Conservation (phyloP, 2,888 invertebrate species). For the Eupelmus urozonus region DNA sequence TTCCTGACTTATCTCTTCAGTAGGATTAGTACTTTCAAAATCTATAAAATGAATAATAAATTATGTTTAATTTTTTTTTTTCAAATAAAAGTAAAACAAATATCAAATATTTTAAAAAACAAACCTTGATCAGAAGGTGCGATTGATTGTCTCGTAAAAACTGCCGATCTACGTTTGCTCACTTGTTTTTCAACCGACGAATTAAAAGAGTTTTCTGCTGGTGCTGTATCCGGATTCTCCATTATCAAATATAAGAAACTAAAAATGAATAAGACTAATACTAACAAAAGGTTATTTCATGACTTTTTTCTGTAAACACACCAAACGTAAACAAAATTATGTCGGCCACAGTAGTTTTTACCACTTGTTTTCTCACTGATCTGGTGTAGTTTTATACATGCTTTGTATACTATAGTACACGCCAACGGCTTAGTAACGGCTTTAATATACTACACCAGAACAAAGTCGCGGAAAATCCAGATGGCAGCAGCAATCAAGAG, state of each 20-base stretch:
- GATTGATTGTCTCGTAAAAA: slow-evolving; percentile 63
- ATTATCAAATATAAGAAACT: background rate
- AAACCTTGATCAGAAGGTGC: slow-evolving; percentile 33
- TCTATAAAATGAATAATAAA: slow-evolving; percentile 33
- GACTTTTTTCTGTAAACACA: too few species aligned
- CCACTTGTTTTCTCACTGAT: too few species aligned
- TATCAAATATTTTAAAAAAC: background rate
- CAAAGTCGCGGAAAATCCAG: too few species aligned
- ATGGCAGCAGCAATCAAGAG: too few species aligned
- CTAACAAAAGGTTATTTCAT: background rate
- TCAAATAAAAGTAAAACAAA: background rate
- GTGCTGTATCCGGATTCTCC: background rate
- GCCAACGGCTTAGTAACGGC: too few species aligned
- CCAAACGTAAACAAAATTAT: too few species aligned
- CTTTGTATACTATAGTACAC: too few species aligned
- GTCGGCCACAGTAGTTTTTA: too few species aligned
- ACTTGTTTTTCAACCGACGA: slow-evolving; percentile 31
- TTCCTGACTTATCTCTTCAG: slow-evolving; percentile 48
- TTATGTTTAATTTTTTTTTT: background rate
- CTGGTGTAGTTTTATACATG: too few species aligned
- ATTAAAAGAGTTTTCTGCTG: background rate
- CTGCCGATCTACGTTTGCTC: slow-evolving; percentile 66
- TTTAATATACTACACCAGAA: too few species aligned
- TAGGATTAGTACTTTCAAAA: slow-evolving; percentile 25
- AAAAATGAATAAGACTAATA: slow-evolving; percentile 1